Conservation (phyloP, 1,140 invertebrate genomes). For the Trachymyrmex cornetzi region DNA sequence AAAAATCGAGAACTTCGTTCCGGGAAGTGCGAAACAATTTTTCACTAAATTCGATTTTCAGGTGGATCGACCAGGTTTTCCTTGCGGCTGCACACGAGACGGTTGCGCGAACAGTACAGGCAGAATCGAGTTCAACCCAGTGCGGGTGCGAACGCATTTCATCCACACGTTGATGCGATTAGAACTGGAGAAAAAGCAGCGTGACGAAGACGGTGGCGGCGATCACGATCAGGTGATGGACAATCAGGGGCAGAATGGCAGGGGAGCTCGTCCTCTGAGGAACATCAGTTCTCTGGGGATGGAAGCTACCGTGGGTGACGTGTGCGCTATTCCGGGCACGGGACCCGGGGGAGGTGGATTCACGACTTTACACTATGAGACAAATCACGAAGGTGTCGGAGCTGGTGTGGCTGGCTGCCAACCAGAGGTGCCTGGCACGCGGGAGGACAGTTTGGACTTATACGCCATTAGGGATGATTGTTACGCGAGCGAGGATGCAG, state of each 20-base stretch:
- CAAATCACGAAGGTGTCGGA: slow-evolving; percentile 68
- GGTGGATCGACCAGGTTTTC: slow-evolving; percentile 98
- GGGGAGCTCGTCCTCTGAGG: slow-evolving; percentile 82
- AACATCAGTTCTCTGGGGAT: slow-evolving; percentile 87
- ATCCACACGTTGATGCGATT: slow-evolving; percentile 98
- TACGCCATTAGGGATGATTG: slow-evolving; percentile 90
- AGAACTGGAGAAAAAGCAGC: slow-evolving; percentile 95
- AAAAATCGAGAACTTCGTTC: neutral
- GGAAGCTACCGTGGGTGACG: slow-evolving; percentile 85
- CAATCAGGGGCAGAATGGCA: slow-evolving; percentile 69
- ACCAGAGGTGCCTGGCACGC: slow-evolving; percentile 86
- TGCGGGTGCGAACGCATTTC: slow-evolving; percentile 98
- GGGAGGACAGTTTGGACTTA: slow-evolving; percentile 89
- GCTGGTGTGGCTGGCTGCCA: slow-evolving; percentile 68
- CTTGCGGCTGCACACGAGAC: slow-evolving; percentile 97
- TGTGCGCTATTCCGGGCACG: slow-evolving; percentile 86
- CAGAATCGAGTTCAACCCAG: slow-evolving; percentile 98
- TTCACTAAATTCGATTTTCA: slow-evolving; percentile 72
- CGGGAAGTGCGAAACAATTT: neutral
- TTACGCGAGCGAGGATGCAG: slow-evolving; percentile 88
- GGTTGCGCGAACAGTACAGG: slow-evolving; percentile 97
- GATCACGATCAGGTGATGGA: slow-evolving; percentile 71
- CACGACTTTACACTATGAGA: slow-evolving; percentile 89
- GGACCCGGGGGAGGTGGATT: slow-evolving; percentile 87
- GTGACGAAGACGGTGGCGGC: slow-evolving; percentile 79